Evolutionary conservation across 2,113 vertebrate species (phyloP).

Genomic region (Clarias macrocephalus): DNA sequence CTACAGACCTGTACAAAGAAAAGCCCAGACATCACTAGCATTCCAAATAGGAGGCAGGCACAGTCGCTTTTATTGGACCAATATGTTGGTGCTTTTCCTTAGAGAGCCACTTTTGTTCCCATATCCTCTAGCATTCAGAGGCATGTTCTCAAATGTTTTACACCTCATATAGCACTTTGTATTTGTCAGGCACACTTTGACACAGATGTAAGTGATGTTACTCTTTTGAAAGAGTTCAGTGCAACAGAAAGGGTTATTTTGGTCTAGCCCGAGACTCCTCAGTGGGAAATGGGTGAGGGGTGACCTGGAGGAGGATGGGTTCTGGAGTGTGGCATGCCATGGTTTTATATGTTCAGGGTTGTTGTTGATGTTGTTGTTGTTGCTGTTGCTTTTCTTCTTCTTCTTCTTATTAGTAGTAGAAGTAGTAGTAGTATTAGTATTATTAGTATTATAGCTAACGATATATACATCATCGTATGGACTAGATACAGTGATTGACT

Average conservation of each 20-base stretch:
- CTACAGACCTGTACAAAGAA: conserved; percentile 44
- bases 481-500: background rate
- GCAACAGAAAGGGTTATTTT: conserved; percentile 30
- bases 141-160: conserved; percentile 54
- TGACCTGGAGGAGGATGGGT: background rate
- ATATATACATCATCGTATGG: background rate
- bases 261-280: conserved; percentile 7
- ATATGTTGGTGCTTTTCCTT: conserved; percentile 53
- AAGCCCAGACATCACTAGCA: conserved; percentile 43
- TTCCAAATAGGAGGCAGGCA: conserved; percentile 49
- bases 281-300: conserved; percentile 18
- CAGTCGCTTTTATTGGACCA: conserved; percentile 46
- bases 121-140: conserved; percentile 50
- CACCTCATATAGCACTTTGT: conserved; percentile 54
- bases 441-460: background rate
- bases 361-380: background rate
- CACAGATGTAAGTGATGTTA: conserved; percentile 48
- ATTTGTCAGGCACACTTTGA: conserved; percentile 54
- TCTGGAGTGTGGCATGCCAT: background rate
- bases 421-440: too few relatives aligned
- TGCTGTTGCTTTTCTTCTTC: too few relatives aligned
- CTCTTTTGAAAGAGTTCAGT: conserved; percentile 40
- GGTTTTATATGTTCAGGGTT: background rate
- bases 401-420: too few relatives aligned
- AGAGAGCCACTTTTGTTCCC: conserved; percentile 49